Evolutionary conservation across 2,113 vertebrate species (phyloP), one percentile per base, ranked within the genome.

Genomic region (Procapra przewalskii): DNA sequence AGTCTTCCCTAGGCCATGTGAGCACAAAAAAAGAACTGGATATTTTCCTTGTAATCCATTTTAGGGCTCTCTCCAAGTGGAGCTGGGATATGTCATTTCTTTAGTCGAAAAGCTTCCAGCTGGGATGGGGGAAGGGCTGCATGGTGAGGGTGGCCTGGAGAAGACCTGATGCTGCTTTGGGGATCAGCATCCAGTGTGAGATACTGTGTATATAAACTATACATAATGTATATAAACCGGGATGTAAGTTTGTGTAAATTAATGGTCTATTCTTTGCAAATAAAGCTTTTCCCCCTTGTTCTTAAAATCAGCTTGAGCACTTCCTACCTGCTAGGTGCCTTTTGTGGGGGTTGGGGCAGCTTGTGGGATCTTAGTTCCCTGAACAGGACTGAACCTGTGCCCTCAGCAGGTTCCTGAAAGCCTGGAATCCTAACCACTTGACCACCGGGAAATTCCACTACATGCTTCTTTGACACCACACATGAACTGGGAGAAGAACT

Each of bases 191-290:
- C 87, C 83, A 97, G 96, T 98, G 98, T 97, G 98, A 98, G 85
- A 97, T 97, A 95, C 90, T 97, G 83, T 98, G 98, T 98, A 98
- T 91, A 98, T 97, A 98, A 97, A 94, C 90, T 98, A 98, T 98
- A 98, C 91, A 98, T 98, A 98, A 96, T 98, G 98, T 98, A 98
- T 97, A 98, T 98, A 98, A 97, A 97, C 85, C 84, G 95, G 97
- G 98, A 97, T 98, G 98, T 98, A 98, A 98, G 98, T 98, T 98
- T 98, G 96, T 98, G 86, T 98, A 98, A 98, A 98, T 98, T 97
- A 98, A 98, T 91, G 94, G 92, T 98, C 96, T 96, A 75, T 98
- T 98, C 98, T 97, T 98, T 98, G 97, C 97, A 97, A 98, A 98
- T 98, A 98, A 98, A 98, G 96, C 79, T 96, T 88, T 54, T 48